Percentiles rank a stretch among this genome's conserved stretches.
phyloP scores from a whole-genome alignment of 2,113 vertebrate genomes.

The Mionectes macconnelli region DNA sequence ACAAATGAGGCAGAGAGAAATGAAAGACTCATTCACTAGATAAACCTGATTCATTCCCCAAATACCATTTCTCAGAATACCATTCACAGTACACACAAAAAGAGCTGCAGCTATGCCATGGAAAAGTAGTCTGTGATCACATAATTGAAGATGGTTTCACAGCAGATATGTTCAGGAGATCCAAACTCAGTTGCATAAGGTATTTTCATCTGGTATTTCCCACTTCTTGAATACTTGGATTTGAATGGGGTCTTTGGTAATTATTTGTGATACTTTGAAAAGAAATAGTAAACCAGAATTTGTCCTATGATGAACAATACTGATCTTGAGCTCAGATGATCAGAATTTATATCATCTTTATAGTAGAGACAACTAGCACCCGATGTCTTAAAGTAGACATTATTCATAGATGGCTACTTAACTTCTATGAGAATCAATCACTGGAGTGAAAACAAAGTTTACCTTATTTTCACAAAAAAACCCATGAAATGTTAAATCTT shows the following conservation, averaged over 20 bases:
- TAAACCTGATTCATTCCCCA: constrained; percentile 45
- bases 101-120: neutral
- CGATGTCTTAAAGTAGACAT: neutral
- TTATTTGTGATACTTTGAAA: neutral
- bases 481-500: neutral
- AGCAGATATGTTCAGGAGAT: neutral
- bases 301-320: neutral
- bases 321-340: neutral
- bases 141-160: constrained; percentile 13
- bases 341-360: constrained; percentile 3
- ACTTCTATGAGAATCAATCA: neutral
- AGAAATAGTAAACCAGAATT: neutral
- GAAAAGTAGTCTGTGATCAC: constrained; percentile 31
- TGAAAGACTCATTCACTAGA: constrained; percentile 51
- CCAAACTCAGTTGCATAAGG: neutral
- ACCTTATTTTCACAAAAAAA: neutral
- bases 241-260: neutral
- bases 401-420: constrained; percentile 16
- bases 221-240: neutral
- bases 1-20: constrained; percentile 58
- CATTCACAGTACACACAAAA: neutral
- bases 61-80: constrained; percentile 31
- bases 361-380: neutral
- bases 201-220: neutral
- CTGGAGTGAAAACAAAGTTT: neutral